These are phyloP conservation scores for Oxystoma pomonae DNA, from an alignment of 2,888 invertebrate species.

Conservation along the genomic window DNA sequence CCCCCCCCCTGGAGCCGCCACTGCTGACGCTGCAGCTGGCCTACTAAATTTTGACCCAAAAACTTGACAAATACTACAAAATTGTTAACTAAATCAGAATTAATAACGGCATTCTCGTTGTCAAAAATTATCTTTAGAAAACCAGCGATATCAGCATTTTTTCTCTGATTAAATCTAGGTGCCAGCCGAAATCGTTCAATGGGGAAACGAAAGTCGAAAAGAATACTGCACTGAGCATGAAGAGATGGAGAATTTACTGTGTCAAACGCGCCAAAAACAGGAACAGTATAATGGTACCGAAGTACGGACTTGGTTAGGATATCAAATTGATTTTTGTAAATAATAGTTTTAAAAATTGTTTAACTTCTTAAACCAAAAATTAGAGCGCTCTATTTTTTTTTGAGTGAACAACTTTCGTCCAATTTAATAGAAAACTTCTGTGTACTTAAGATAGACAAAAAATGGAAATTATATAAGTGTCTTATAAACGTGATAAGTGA, in stretches of 20 bases:
- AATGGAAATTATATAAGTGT: neutral
- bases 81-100: neutral
- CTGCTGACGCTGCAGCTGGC: no score
- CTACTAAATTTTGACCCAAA: no score
- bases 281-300: slow-evolving; percentile 35
- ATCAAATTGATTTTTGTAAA: neutral
- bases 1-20: no score
- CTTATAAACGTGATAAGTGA: neutral
- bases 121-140: neutral
- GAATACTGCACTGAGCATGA: slow-evolving; percentile 39
- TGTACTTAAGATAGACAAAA: neutral
- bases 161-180: slow-evolving; percentile 4
- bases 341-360: neutral
- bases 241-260: slow-evolving; percentile 47
- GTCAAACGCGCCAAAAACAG: slow-evolving; percentile 48
- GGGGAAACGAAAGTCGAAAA: slow-evolving; percentile 23
- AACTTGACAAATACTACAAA: no score
- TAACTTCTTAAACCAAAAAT: neutral
- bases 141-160: neutral
- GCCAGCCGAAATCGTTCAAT: slow-evolving; percentile 16
- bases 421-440: neutral
- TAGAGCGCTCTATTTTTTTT: neutral
- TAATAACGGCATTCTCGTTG: neutral
- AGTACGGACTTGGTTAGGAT: slow-evolving; percentile 33
- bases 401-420: neutral